Evolutionary conservation across 1,140 invertebrate species (phyloP), one percentile per base, ranked within the genome.

Genomic region (Drosophila erecta): DNA sequence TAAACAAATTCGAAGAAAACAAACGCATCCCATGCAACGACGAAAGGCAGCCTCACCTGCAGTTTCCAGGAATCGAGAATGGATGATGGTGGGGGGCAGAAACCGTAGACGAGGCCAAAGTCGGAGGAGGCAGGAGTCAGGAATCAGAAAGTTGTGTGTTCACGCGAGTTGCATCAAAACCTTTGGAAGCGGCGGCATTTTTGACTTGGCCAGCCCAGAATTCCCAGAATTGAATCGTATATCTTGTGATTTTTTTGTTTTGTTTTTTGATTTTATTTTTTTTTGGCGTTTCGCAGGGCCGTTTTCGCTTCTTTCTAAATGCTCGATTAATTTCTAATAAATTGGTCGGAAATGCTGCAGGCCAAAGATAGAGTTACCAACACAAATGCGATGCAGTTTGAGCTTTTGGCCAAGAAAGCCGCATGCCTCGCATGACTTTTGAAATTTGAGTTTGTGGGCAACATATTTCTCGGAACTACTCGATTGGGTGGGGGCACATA

Each of bases 291-390:
- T 2, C 20, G 6, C 24, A 10, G n/a, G 43, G 50, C 38, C 37
- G 24, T 40, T 51, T 49, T 55, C 17, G 27, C 33, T 54, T 62
- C 53, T 62, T 78, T 66, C 61, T 90, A 90, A 90, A 90, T 90
- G 86, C 86, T 90, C 86, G 86, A 90, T 90, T 90, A 90, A 84
- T 90, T 90, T 90, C 86, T 90, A 90, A 90, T 90, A 90, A 90
- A 90, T 86, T 90, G 87, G 81, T 56, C 57, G 47, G 71, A 87
- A 79, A 87, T 89, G 77, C 73, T 86, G 81, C 81, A 84, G 80
- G 74, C 66, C 50, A 43, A 50, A 69, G 43, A 66, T 67, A 80
- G 77, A 58, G 65, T 77, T 77, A 76, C 74, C 49, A 57, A 76
- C 61, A 76, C 61, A 66, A 54, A 58, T 55, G 73, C 61, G 53